Base-by-base conservation (phyloP, 1,140 invertebrate genomes). In the Coptotermes formosanus region DNA sequence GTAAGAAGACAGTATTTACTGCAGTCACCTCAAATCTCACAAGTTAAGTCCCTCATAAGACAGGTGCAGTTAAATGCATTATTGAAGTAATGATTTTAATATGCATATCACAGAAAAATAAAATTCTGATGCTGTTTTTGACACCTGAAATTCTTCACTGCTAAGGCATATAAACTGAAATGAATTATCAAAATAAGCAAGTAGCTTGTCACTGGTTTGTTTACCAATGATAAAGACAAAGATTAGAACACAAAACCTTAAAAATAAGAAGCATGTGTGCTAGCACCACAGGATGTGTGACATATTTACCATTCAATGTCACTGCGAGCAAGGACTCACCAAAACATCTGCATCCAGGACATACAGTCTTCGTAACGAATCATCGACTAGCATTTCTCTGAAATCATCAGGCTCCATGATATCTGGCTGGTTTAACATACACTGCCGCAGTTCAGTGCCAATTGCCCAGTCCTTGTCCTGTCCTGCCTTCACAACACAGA, bases 301-400 rank as follows among this genome's bases (percentile, higher is more conserved):
- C 16, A 32, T 32, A 82, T 32, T 82, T 30, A 82, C 21, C 16
- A 0, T 32, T 32, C 38, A 14, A 30, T 21, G n/a, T 30, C 30
- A 82, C 9, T 19, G 19, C 21, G 1, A 14, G 4, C 43, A 23
- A n/a, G 83, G 83, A 87, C 86, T 87, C 38, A 86, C 88, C 86
- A 88, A 21, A 32, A 89, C 88, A 87, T 89, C 88, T 32, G 88
- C 88, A 86, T 89, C 88, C 7, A 89, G 38, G 23, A 89, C 86
- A 86, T 87, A 89, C 43, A 84, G 55, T 82, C 88, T 85, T 43
- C 88, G 87, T n/a, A 64, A 52, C 14, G 85, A 43, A 86, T 88
- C 87, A 86, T 88, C 87, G 1, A 87, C 64, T 12, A 88, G 55
- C 38, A 86, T 86, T 38, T 88, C 44, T 52, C 86, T 85, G 82